Evolutionary conservation across 2,888 invertebrate genomes (phyloP), one percentile per base, ranked within the genome.

Genomic region (Tetragonula carbonaria): DNA sequence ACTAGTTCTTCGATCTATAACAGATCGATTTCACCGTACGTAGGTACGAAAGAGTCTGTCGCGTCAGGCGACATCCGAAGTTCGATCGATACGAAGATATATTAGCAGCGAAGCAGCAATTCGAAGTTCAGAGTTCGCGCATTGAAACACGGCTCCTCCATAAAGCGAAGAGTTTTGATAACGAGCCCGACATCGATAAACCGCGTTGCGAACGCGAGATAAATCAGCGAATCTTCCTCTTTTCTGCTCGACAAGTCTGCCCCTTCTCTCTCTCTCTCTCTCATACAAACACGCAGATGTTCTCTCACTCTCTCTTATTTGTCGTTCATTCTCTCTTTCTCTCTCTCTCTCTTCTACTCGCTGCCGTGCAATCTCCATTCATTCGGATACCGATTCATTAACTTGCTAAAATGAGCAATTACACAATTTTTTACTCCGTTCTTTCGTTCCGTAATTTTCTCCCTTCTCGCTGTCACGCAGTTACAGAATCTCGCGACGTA

Each of bases 331-430:
- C 16, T n/a, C 13, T 74, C 55, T 76, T 16, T 4, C 4, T 28
- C 28, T 38, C n/a, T n/a, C n/a, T n/a, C 13, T 74, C 55, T 76
- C n/a, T 4, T 2, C 74, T 50, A 78, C 85, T 80, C 84, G 84
- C 84, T 82, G 86, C 79, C 88, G 86, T 84, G 87, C 91, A 87
- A 92, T 91, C 88, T 88, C 89, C 92, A 91, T 92, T 93, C 92
- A 93, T 92, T 91, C 91, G 84, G 88, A 87, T 87, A 86, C 88
- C 91, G 89, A 91, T 90, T 92, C 90, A 91, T 91, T 90, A 91
- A 92, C 91, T 84, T 85, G 59, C 82, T 72, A 77, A 87, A 85
- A 87, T 73, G 83, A 86, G 80, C 80, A 87, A 87, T 90, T 87
- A 77, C 83, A 80, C 79, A 72, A 85, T 87, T 84, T 82, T 75